Evolutionary conservation across 2,113 vertebrate genomes (phyloP).

Genomic region (Crocuta crocuta): DNA sequence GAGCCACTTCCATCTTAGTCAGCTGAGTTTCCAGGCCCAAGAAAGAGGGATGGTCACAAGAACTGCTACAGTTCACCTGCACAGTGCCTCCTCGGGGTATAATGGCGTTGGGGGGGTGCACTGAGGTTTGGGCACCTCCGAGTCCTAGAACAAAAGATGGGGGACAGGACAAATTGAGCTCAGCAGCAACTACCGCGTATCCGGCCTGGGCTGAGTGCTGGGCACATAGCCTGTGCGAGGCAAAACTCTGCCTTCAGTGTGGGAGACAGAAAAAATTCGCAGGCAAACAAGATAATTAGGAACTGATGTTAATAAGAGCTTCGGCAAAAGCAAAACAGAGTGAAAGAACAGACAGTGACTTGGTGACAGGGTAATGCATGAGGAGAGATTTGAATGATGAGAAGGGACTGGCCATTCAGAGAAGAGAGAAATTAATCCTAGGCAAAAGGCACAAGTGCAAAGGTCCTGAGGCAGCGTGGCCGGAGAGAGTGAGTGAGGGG

Average conservation of each 20-base stretch:
- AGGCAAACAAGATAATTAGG: conserved; percentile 33
- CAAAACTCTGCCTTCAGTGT: neutral
- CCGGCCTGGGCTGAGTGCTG: neutral
- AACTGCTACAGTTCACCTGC: conserved; percentile 71
- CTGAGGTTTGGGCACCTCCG: neutral
- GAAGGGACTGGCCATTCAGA: neutral
- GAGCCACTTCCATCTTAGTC: rapidly evolving
- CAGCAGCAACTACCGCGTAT: neutral
- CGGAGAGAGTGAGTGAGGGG: neutral
- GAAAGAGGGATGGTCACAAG: rapidly evolving
- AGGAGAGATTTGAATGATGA: neutral
- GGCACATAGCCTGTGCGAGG: neutral
- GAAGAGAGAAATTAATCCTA: neutral
- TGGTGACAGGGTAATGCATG: neutral
- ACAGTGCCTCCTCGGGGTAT: conserved; percentile 56
- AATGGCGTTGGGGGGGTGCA: neutral
- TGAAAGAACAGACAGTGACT: neutral
- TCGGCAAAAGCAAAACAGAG: neutral
- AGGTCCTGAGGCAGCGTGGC: neutral
- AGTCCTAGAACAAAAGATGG: neutral
- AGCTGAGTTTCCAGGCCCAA: conserved; percentile 55
- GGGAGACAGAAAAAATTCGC: neutral
- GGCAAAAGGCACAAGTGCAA: neutral
- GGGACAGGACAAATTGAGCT: neutral
- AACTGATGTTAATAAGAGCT: neutral